These are phyloP conservation scores for Streptopelia turtur DNA, from an alignment of 2,797 vertebrate genomes.

Conservation along the genomic window DNA sequence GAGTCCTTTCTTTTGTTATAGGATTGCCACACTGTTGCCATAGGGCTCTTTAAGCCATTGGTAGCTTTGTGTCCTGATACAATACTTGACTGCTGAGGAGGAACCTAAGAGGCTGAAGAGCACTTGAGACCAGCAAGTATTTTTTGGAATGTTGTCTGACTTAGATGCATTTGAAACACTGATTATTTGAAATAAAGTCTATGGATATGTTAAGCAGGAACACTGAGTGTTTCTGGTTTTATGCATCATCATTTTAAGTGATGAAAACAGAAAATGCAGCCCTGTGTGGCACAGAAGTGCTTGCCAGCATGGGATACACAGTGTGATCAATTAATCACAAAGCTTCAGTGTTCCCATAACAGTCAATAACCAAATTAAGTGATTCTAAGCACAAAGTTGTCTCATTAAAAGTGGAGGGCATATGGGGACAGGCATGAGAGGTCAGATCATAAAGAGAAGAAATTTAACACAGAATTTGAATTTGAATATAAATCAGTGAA, in stretches of 20 bases:
- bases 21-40: background rate
- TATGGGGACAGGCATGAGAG: background rate
- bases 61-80: background rate
- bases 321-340: constrained; percentile 12
- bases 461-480: background rate
- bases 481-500: constrained; percentile 2
- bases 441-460: background rate
- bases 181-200: background rate
- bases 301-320: background rate
- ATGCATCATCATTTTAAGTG: background rate
- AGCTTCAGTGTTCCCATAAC: background rate
- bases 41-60: background rate
- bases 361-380: constrained; percentile 48
- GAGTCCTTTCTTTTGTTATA: constrained; percentile 24
- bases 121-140: background rate
- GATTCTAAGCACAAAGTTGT: constrained; percentile 13
- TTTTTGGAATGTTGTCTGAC: background rate
- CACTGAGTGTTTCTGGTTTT: constrained; percentile 1
- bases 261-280: background rate
- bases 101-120: background rate
- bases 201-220: background rate
- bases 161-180: background rate
- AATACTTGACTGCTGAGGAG: background rate
- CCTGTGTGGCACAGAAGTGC: background rate
- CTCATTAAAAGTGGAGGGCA: constrained; percentile 6